These are phyloP conservation scores for Bugulina stolonifera DNA, from an alignment of 2,888 invertebrate species.

Conservation along the genomic window DNA sequence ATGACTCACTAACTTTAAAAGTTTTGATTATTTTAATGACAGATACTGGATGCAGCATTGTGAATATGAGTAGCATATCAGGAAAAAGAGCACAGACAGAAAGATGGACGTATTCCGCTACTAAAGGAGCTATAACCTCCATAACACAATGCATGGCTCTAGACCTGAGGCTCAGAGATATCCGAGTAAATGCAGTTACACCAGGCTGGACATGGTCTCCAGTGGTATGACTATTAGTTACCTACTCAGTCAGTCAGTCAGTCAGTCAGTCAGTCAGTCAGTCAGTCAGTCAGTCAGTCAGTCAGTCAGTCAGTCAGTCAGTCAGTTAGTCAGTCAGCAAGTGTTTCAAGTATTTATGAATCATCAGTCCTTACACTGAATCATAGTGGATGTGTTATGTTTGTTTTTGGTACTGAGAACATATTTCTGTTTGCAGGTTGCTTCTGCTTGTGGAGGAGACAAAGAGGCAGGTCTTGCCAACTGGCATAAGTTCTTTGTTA, in stretches of 20 bases:
- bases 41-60: conserved; percentile 23
- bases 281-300: no score
- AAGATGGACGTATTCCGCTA: conserved; percentile 30
- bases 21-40: no score
- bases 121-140: conserved; percentile 29
- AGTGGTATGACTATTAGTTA: no score
- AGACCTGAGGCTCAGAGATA: conserved; percentile 28
- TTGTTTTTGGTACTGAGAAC: not conserved
- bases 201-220: conserved; percentile 30
- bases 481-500: conserved; percentile 20
- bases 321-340: no score
- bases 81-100: conserved; percentile 28
- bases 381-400: no score
- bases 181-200: conserved; percentile 30
- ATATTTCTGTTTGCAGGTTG: conserved; percentile 24
- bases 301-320: no score
- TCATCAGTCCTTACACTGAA: no score
- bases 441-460: not conserved
- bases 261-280: no score
- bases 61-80: conserved; percentile 29
- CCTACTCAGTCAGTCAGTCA: no score
- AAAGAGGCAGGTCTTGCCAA: not conserved
- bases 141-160: conserved; percentile 30
- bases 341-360: no score
- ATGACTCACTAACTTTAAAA: no score